Base-by-base conservation (phyloP, 2,888 invertebrate species). In the Agrochola lychnidis region DNA sequence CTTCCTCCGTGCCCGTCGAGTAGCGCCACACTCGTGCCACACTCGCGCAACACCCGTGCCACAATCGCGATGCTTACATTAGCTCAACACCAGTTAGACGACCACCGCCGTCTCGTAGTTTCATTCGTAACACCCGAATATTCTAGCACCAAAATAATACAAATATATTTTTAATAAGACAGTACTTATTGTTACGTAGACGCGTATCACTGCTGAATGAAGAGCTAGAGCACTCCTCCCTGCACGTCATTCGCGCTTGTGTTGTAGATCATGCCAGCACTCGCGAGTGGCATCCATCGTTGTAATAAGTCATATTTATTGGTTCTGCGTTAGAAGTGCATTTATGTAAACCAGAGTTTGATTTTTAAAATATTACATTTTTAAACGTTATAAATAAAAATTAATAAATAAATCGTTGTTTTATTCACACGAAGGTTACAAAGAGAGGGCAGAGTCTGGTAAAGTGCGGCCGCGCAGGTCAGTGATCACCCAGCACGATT, bases 1-100 rank as follows among this genome's bases (percentile, higher is more conserved):
- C 94, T 91, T 91, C 90, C 81, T 92, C 92, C 87, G 92, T 93
- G 79, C 89, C 89, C 87, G 94, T 94, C 92, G 94, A 94, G 89
- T 94, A 93, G 91, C 74, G 25, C 36, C 19, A 10, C 63, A 51
- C 30, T 36, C 71, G 76, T 53, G 67, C 12, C 69, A 36, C 76
- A 57, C 59, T 14, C 68, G 45, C 67, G 66, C 53, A 9, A 22
- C 77, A 70, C 70, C 1, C 53, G 64, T 1, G 53, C 16, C 40
- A 42, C 70, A 63, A 42, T n/a, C 40, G 64, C 76, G 61, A 70
- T 22, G 70, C 77, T 70, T 83, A 22, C 48, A 67, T 56, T 73
- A 70, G 66, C 36, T 73, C 45, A 62, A 59, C 79, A 72, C 62
- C 69, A n/a, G 36, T 61, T 76, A 76, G 59, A 70, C 45, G 19